phyloP scores from a whole-genome alignment of 2,888 invertebrate genomes.

The Tenthredo scrophulariae region DNA sequence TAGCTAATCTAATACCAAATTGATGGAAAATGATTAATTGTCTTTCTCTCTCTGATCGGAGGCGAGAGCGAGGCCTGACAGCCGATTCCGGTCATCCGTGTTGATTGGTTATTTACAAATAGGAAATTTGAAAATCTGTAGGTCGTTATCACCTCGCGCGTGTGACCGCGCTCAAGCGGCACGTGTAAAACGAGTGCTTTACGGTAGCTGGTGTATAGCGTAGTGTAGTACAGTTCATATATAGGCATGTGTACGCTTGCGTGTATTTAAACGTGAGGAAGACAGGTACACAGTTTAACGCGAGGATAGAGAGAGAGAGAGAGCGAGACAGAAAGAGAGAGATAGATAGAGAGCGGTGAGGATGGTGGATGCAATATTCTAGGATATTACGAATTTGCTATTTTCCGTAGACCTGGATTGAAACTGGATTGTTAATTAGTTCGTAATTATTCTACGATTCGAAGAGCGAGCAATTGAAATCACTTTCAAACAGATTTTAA shows the following conservation, averaged over 20 bases:
- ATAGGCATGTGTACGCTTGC: not conserved
- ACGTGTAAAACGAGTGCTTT: conserved; percentile 39
- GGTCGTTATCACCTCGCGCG: conserved; percentile 65
- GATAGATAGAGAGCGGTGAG: conserved; percentile 53
- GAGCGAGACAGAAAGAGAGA: conserved; percentile 44
- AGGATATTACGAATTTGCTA: conserved; percentile 79
- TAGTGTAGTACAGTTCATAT: not conserved
- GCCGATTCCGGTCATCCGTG: conserved; percentile 57
- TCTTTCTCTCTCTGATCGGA: conserved; percentile 64
- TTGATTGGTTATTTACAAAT: conserved; percentile 79
- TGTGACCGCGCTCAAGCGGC: conserved; percentile 42
- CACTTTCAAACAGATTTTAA: conserved; percentile 65
- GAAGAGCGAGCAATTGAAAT: conserved; percentile 74
- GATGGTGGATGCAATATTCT: conserved; percentile 73
- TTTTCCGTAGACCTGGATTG: conserved; percentile 76
- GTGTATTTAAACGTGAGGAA: conserved; percentile 29
- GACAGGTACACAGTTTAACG: conserved; percentile 50
- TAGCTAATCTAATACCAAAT: conserved; percentile 71
- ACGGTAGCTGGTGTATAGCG: not conserved
- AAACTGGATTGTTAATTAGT: conserved; percentile 78
- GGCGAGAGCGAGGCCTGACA: not conserved
- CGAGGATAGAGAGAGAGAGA: conserved; percentile 41
- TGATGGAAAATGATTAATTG: conserved; percentile 78
- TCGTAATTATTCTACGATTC: conserved; percentile 75
- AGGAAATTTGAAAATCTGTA: conserved; percentile 78